Evolutionary conservation across 2,888 invertebrate species (phyloP), one percentile per base, ranked within the genome.

Genomic region (Aphrophora alni): DNA sequence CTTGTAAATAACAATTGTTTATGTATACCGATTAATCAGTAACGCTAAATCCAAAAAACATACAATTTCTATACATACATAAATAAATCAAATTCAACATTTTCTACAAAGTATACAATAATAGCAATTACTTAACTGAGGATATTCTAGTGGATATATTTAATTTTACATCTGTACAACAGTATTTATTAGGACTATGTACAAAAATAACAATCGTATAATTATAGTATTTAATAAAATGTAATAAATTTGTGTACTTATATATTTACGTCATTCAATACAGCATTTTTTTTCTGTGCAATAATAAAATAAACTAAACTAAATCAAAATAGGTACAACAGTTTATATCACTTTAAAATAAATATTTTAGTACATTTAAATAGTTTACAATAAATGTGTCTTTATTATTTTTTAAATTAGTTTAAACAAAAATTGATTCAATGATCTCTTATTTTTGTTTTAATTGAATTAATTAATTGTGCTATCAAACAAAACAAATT

Each of bases 151-250:
- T 59, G 44, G 21, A 73, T 79, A 68, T 68, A 38, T 75, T 76
- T 70, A 75, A 80, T 75, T 80, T 80, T 80, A 80, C 75, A 80
- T 80, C 76, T 80, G 80, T 80, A 80, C 80, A 80, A 80, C 51
- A 68, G n/a, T 33, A 14, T 59, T 59, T 75, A 8, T 69, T 21
- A 26, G 7, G 59, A 27, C 72, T 80, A 80, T 80, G 17, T 75
- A 80, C 76, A 80, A 38, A 14, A 71, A 70, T 44, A 24, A 33
- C 27, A 27, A 74, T 70, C 75, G 38, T 76, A 80, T 38, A 38
- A 38, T 8, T 74, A 68, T 59, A 21, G 38, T 71, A 33, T 33
- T 33, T 8, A n/a, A 33, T 33, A 3, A 33, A 8, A 5, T 33
- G 33, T 33, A 8, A 5, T 33, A 33, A 3, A 33, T 33, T 33